phyloP scores from a whole-genome alignment of 2,797 vertebrate genomes.

The Anas bernieri region DNA sequence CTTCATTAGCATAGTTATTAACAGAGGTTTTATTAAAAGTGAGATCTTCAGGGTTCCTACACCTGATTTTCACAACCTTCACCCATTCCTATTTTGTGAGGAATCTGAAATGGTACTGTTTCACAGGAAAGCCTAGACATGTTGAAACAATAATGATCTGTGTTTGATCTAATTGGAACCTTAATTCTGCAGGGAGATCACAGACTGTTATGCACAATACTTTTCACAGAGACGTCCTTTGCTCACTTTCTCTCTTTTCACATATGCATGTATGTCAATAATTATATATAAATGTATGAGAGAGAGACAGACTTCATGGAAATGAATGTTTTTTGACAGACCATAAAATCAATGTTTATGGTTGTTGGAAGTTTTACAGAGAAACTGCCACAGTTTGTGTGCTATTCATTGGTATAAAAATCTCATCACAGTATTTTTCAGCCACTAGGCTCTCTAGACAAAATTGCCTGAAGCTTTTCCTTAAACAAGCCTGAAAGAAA shows the following conservation, averaged over 20 bases:
- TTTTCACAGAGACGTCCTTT: neutral
- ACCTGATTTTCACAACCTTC: neutral
- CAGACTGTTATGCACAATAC: neutral
- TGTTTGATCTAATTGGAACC: neutral
- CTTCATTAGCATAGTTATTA: accelerated
- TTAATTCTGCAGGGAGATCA: neutral
- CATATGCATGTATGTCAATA: neutral
- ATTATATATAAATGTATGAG: neutral
- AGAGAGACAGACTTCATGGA: neutral
- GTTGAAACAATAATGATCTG: neutral
- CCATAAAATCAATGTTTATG: neutral
- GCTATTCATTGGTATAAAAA: neutral
- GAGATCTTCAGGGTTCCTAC: neutral
- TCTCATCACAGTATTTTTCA: neutral
- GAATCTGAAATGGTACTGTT: neutral
- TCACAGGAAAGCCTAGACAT: neutral
- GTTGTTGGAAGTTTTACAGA: neutral
- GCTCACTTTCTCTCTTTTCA: neutral
- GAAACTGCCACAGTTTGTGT: neutral
- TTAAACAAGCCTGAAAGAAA: neutral
- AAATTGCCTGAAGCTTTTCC: neutral
- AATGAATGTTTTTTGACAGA: neutral
- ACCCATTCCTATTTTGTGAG: neutral
- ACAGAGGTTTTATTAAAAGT: neutral
- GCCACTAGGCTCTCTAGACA: neutral